Percentiles rank a stretch among this genome's conserved stretches.
These are phyloP conservation scores for Cyanistes caeruleus DNA, from an alignment of 2,113 vertebrate genomes.

Conservation along the genomic window DNA sequence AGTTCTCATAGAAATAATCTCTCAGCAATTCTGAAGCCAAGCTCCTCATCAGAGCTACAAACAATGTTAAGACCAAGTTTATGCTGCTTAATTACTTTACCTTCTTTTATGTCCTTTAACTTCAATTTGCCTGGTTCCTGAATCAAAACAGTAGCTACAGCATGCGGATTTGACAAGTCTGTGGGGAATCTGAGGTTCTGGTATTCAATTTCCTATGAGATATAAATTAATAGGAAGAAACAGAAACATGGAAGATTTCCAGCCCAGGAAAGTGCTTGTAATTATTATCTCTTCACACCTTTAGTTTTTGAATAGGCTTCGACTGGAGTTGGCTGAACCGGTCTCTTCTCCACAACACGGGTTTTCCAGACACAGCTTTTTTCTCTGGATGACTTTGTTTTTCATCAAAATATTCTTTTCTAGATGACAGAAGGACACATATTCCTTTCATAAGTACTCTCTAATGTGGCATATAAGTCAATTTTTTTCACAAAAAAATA, in stretches of 20 bases:
- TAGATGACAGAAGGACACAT: conserved; percentile 56
- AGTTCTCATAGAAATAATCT: background rate
- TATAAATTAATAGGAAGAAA: conserved; percentile 26
- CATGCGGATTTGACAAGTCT: conserved; percentile 82
- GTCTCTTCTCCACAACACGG: background rate
- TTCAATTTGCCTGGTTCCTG: conserved; percentile 82
- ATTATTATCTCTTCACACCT: conserved; percentile 51
- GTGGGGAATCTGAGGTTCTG: conserved; percentile 68
- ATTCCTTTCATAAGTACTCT: background rate
- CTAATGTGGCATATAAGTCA: background rate
- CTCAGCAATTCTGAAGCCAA: background rate
- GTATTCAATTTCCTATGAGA: conserved; percentile 72
- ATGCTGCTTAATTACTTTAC: conserved; percentile 66
- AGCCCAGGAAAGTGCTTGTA: background rate
- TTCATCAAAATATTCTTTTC: conserved; percentile 58
- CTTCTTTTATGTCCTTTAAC: conserved; percentile 80
- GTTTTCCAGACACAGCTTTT: conserved; percentile 26
- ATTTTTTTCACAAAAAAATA: background rate
- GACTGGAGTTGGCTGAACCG: background rate
- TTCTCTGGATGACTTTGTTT: conserved; percentile 45
- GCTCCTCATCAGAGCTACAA: background rate
- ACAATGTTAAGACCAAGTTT: background rate
- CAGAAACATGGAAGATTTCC: background rate
- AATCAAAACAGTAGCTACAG: conserved; percentile 87
- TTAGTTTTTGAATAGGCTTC: conserved; percentile 1